These are phyloP conservation scores for Actinia equina DNA, from an alignment of 64 coral and sea anemone species.

Conservation along the genomic window DNA sequence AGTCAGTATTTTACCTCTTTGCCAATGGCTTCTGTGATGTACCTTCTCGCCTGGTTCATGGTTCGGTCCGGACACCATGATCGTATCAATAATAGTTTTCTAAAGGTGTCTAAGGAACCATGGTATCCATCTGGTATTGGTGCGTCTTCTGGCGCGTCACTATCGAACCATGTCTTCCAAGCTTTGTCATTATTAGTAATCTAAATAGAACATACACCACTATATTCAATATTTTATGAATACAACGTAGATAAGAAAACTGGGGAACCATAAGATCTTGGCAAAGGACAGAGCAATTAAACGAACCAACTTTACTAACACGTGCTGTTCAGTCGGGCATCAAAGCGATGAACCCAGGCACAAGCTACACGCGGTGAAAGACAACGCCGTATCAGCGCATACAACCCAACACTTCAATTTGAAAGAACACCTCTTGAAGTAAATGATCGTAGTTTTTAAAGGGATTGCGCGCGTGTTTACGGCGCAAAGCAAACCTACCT, in stretches of 20 bases:
- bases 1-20: conserved; percentile 45
- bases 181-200: conserved; percentile 80
- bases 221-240: too few relatives aligned
- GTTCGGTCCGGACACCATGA: conserved; percentile 98
- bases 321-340: too few relatives aligned
- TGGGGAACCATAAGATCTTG: too few relatives aligned
- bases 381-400: neutral
- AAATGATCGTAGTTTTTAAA: neutral
- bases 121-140: conserved; percentile 94
- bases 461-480: too few relatives aligned
- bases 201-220: neutral
- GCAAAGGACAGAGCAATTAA: too few relatives aligned
- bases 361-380: too few relatives aligned
- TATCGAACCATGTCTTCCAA: conserved; percentile 97
- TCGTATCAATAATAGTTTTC: conserved; percentile 85
- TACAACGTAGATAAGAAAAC: too few relatives aligned
- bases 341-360: too few relatives aligned
- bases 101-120: conserved; percentile 86
- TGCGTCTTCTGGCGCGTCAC: conserved; percentile 83
- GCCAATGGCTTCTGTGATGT: conserved; percentile 94
- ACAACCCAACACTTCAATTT: too few relatives aligned
- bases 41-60: conserved; percentile 86
- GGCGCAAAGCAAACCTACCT: conserved; percentile 37
- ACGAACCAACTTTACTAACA: too few relatives aligned
- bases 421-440: neutral